A percentile compares a stretch with the other conserved stretches of the same genome.
Evolutionary conservation across 2,797 vertebrate species (phyloP).

Genomic region (Acipenser oxyrinchus): DNA sequence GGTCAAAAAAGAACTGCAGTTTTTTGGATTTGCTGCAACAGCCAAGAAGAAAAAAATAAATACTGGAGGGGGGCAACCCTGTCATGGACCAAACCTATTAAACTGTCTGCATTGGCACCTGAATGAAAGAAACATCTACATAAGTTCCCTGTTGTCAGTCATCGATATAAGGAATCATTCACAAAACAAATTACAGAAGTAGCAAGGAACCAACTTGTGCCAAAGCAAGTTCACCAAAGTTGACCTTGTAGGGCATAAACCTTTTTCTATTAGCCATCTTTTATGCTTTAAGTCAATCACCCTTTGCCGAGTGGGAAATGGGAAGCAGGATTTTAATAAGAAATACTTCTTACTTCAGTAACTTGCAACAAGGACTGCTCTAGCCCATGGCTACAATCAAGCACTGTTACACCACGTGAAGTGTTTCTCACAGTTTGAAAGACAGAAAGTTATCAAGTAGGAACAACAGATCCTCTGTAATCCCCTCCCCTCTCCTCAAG

Average conservation of each 20-base stretch:
- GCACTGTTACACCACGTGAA: constrained; percentile 34
- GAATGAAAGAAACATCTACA: no score
- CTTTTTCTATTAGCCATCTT: not conserved
- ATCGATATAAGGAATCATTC: no score
- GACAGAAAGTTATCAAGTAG: constrained; percentile 35
- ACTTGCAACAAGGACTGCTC: constrained; percentile 59
- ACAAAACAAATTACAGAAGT: no score
- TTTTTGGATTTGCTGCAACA: no score
- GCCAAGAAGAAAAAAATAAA: no score
- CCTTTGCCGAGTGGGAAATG: constrained; percentile 43
- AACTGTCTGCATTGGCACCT: no score
- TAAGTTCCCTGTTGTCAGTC: no score
- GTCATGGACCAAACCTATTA: no score
- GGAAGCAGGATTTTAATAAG: constrained; percentile 56
- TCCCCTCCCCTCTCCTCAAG: no score
- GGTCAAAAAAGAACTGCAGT: no score
- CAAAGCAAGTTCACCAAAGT: constrained; percentile 10
- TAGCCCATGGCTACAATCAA: constrained; percentile 50
- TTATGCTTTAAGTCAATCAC: constrained; percentile 62
- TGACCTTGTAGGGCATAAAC: constrained; percentile 11
- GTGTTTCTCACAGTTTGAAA: constrained; percentile 50
- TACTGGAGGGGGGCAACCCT: no score
- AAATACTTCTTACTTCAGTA: constrained; percentile 59
- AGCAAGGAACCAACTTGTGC: no score
- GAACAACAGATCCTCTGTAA: constrained; percentile 34